These are phyloP conservation scores for Drosophila putrida DNA, from an alignment of 2,888 invertebrate species.

Conservation along the genomic window DNA sequence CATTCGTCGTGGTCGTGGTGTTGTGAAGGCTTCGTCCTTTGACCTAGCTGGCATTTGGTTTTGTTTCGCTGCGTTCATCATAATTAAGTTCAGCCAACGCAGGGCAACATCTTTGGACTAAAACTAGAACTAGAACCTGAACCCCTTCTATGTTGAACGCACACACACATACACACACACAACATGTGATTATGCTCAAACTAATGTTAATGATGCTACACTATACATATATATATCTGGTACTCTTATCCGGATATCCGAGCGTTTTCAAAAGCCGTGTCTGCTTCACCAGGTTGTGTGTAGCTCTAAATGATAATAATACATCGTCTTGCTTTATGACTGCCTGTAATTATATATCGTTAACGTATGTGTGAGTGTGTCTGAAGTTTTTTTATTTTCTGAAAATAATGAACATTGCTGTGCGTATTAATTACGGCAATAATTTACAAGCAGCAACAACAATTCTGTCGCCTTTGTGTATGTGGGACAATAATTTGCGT, in stretches of 20 bases:
- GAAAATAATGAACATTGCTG: conserved; percentile 72
- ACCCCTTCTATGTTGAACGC: conserved; percentile 47
- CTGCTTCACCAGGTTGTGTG: conserved; percentile 1
- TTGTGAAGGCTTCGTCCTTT: conserved; percentile 18
- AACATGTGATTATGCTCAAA: conserved; percentile 65
- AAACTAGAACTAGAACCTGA: conserved; percentile 3
- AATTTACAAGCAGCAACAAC: conserved; percentile 63
- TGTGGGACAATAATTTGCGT: conserved; percentile 62
- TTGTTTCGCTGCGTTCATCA: conserved; percentile 54
- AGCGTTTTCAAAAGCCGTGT: conserved; percentile 20
- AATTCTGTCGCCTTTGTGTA: conserved; percentile 16
- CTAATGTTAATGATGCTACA: conserved; percentile 63
- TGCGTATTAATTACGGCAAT: conserved; percentile 76
- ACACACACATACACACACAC: conserved; percentile 15
- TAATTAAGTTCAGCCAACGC: conserved; percentile 62
- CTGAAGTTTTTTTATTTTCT: conserved; percentile 13
- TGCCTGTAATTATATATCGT: conserved; percentile 21
- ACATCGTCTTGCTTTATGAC: conserved; percentile 36
- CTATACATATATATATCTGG: background rate
- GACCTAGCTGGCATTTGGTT: conserved; percentile 35
- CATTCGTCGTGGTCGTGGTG: background rate
- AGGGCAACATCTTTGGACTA: conserved; percentile 14
- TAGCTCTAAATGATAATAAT: conserved; percentile 60
- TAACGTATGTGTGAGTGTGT: conserved; percentile 1
- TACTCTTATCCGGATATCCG: conserved; percentile 29